Conservation (phyloP, 2,888 invertebrate species). For the Pristionchus maxplancki region DNA sequence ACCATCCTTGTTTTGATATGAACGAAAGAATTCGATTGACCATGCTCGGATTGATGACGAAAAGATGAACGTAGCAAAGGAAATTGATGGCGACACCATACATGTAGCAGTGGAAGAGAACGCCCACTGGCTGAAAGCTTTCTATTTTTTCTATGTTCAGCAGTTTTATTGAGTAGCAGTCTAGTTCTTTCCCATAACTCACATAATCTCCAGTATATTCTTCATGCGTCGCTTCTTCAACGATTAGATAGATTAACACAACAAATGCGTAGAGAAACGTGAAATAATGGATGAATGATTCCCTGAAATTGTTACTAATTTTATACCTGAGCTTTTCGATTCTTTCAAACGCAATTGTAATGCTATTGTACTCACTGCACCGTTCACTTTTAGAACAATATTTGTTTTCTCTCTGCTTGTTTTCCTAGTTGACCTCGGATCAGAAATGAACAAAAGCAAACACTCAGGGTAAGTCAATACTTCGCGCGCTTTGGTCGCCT, state of each 20-base stretch:
- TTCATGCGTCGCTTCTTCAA: not conserved
- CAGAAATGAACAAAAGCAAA: too few relatives aligned
- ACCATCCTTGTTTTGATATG: not conserved
- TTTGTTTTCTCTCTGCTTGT: too few relatives aligned
- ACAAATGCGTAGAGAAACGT: constrained; percentile 21
- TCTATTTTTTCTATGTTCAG: not conserved
- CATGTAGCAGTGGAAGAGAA: constrained; percentile 44
- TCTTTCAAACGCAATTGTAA: too few relatives aligned
- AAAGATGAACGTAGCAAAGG: not conserved
- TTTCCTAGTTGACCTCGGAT: too few relatives aligned
- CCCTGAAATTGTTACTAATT: not conserved
- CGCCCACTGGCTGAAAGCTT: not conserved
- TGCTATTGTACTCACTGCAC: too few relatives aligned
- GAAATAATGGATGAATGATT: not conserved
- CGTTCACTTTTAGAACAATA: too few relatives aligned
- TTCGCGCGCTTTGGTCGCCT: not conserved
- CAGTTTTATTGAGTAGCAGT: not conserved
- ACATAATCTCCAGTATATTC: not conserved
- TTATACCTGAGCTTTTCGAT: too few relatives aligned
- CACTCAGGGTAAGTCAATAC: not conserved
- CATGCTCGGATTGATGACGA: constrained; percentile 2
- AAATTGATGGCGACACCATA: constrained; percentile 18
- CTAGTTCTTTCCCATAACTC: not conserved
- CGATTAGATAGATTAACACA: not conserved
- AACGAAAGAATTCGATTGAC: not conserved